Evolutionary conservation across 2,888 invertebrate genomes (phyloP).

Genomic region (Cryptocephalus moraei): DNA sequence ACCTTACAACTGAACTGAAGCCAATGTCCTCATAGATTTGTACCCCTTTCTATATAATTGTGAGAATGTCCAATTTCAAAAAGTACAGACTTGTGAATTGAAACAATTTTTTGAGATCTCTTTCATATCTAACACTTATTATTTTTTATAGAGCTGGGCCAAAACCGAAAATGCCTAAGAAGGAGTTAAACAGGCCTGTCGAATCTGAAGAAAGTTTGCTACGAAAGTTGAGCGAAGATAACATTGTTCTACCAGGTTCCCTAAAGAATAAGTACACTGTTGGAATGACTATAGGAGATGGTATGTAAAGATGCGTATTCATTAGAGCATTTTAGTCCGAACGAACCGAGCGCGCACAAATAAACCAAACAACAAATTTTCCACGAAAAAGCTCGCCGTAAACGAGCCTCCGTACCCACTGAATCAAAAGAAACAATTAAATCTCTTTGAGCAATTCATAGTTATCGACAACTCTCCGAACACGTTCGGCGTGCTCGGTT

Average conservation of each 20-base stretch:
- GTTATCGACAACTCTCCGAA: too few species aligned
- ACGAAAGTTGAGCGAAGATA: constrained; percentile 35
- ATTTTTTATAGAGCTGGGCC: constrained; percentile 47
- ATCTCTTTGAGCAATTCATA: too few species aligned
- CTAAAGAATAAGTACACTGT: constrained; percentile 62
- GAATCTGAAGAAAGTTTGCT: constrained; percentile 39
- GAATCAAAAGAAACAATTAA: too few species aligned
- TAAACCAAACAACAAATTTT: too few species aligned
- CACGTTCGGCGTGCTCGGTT: too few species aligned
- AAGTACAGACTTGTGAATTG: background rate
- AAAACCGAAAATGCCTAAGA: constrained; percentile 76
- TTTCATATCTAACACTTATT: constrained; percentile 4
- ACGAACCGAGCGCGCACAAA: too few species aligned
- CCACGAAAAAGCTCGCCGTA: background rate
- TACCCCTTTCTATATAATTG: background rate
- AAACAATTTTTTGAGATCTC: background rate
- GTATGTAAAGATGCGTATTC: too few species aligned
- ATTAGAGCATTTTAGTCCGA: too few species aligned
- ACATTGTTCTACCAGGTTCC: constrained; percentile 47
- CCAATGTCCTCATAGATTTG: too few species aligned
- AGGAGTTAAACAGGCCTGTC: constrained; percentile 45
- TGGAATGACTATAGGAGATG: constrained; percentile 68
- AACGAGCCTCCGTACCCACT: too few species aligned
- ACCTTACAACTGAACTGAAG: too few species aligned
- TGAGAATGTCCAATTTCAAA: background rate